These are phyloP conservation scores for Pterostichus madidus DNA, from an alignment of 2,888 invertebrate genomes.

Conservation along the genomic window DNA sequence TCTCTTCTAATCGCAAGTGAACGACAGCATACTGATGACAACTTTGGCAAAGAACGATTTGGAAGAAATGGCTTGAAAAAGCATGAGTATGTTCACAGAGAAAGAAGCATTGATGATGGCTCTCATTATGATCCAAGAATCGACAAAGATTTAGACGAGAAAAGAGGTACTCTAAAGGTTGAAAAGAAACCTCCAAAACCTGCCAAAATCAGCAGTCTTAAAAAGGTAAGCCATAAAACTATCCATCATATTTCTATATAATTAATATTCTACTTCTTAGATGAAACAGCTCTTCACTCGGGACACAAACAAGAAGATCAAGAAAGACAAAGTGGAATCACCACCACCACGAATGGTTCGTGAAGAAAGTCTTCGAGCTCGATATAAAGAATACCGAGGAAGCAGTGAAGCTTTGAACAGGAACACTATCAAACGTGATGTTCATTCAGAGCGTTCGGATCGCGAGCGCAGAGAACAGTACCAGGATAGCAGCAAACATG, in stretches of 20 bases:
- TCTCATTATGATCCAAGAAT: conserved; percentile 83
- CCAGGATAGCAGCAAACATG: conserved; percentile 29
- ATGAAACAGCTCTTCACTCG: conserved; percentile 88
- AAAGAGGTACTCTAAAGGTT: conserved; percentile 75
- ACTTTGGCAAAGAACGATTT: conserved; percentile 74
- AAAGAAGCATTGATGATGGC: conserved; percentile 83
- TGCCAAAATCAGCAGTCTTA: conserved; percentile 85
- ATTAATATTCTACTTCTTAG: conserved; percentile 73
- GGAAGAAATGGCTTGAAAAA: conserved; percentile 76
- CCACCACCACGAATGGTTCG: conserved; percentile 75
- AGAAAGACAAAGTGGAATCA: conserved; percentile 80
- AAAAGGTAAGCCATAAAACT: conserved; percentile 80
- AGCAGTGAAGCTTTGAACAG: conserved; percentile 72
- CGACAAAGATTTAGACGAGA: conserved; percentile 78
- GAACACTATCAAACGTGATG: background rate
- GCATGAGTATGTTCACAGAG: conserved; percentile 79
- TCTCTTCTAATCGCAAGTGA: conserved; percentile 87
- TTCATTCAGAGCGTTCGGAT: conserved; percentile 13
- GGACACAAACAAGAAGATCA: conserved; percentile 84
- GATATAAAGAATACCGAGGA: conserved; percentile 82
- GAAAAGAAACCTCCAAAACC: conserved; percentile 80
- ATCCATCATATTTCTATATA: background rate
- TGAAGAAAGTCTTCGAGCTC: conserved; percentile 79
- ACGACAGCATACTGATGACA: conserved; percentile 86
- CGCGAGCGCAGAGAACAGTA: background rate